Evolutionary conservation across 2,888 invertebrate species (phyloP), one percentile per base, ranked within the genome.

Genomic region (Lottia gigantea): DNA sequence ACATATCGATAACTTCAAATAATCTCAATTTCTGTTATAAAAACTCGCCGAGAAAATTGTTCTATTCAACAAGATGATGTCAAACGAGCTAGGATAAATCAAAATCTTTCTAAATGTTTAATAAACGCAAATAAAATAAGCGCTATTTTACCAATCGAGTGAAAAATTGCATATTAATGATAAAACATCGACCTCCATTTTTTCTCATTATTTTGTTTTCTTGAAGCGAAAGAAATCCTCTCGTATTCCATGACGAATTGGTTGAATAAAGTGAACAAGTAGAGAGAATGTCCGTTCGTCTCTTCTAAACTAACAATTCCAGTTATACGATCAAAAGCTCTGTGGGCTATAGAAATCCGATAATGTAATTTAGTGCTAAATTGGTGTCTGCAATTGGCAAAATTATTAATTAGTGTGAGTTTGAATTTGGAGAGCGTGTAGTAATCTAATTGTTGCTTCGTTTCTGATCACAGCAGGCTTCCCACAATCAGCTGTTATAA

Each of bases 321-420:
- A 61, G 66, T 49, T 46, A 45, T 46, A 31, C 62, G 70, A 70
- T 70, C 70, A 70, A 70, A 70, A 61, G 70, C 45, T 70, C 66
- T 62, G 66, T 47, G 25, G 66, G 70, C 70, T 66, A 70, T 70
- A 66, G 70, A 70, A 70, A 70, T 70, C 66, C 70, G 70, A 70
- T 70, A 70, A 70, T 70, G 70, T 66, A 70, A 70, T 70, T 70
- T 70, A 70, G 65, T 66, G 70, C 66, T 66, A 70, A 70, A 70
- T 70, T 70, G 70, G 70, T 70, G 70, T 70, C 70, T 70, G 70
- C 70, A 70, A 70, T 70, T 70, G 70, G 70, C 70, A 70, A 70
- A 70, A 70, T 70, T 72, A 75, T 75, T 75, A 75, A 75, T 75
- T 75, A 75, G 74, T 66, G 68, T 49, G 62, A 64, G 69, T 73